phyloP scores from a whole-genome alignment of 2,888 invertebrate genomes.

The Morpho deidamia region DNA sequence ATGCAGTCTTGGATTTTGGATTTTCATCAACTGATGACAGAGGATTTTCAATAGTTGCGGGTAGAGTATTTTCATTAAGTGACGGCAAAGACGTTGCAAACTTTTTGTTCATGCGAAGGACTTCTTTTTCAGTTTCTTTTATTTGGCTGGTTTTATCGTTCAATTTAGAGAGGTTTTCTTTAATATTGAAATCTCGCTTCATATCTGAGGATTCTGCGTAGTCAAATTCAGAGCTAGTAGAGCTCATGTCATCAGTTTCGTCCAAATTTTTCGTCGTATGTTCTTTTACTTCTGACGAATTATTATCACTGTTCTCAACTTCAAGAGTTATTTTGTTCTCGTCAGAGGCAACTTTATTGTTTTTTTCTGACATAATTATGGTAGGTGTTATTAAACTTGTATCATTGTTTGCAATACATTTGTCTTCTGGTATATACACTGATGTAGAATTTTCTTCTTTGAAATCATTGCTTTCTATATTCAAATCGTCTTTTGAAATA shows the following conservation, averaged over 20 bases:
- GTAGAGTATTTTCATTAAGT: slow-evolving; percentile 34
- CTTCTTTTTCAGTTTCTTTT: slow-evolving; percentile 1
- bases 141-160: slow-evolving; percentile 22
- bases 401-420: neutral
- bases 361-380: too few relatives aligned
- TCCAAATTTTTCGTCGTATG: neutral
- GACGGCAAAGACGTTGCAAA: slow-evolving; percentile 44
- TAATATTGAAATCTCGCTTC: slow-evolving; percentile 38
- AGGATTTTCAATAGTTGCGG: slow-evolving; percentile 28
- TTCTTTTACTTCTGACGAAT: slow-evolving; percentile 3
- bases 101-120: slow-evolving; percentile 15
- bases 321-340: slow-evolving; percentile 5
- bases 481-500: slow-evolving; percentile 1
- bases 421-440: neutral
- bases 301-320: slow-evolving; percentile 19
- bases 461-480: neutral
- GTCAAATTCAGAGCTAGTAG: slow-evolving; percentile 50
- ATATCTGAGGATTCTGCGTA: slow-evolving; percentile 43
- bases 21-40: too few relatives aligned
- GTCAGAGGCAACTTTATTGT: too few relatives aligned
- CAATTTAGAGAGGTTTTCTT: slow-evolving; percentile 25
- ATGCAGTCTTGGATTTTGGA: too few relatives aligned
- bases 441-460: neutral
- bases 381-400: too few relatives aligned
- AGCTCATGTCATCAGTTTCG: slow-evolving; percentile 31